Percentiles rank a stretch among this genome's conserved stretches.
phyloP scores from a whole-genome alignment of 2,888 invertebrate species.

The Anthrax anthrax region DNA sequence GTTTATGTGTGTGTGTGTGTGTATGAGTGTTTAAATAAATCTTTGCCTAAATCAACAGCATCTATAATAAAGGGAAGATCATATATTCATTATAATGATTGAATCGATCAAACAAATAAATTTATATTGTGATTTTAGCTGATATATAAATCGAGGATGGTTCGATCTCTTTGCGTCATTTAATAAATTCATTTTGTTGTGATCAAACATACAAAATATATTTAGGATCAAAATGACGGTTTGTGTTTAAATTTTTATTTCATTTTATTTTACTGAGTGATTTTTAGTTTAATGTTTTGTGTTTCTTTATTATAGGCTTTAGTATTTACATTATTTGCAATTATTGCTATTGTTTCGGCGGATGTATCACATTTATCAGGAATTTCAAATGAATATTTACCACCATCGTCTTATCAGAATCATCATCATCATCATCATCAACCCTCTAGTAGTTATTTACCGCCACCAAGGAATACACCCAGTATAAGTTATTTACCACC shows the following conservation, averaged over 20 bases:
- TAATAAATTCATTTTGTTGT: too few species aligned
- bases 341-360: background rate
- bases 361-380: constrained; percentile 5
- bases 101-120: too few species aligned
- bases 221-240: background rate
- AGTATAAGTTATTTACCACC: background rate
- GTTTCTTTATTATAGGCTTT: background rate
- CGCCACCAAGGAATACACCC: background rate
- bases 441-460: background rate
- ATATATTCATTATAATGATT: too few species aligned
- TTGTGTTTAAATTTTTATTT: background rate
- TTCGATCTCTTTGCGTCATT: too few species aligned
- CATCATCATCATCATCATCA: background rate
- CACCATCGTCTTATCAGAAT: background rate
- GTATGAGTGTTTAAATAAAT: too few species aligned
- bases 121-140: too few species aligned
- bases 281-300: background rate
- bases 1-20: too few species aligned
- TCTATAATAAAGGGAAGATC: too few species aligned
- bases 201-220: too few species aligned
- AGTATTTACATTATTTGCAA: background rate
- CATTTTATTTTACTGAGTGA: background rate
- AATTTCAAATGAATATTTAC: constrained; percentile 4
- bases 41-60: too few species aligned
- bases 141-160: too few species aligned